Conservation (phyloP, 2,888 invertebrate genomes). For the Glyphotaelius pellucidus region DNA sequence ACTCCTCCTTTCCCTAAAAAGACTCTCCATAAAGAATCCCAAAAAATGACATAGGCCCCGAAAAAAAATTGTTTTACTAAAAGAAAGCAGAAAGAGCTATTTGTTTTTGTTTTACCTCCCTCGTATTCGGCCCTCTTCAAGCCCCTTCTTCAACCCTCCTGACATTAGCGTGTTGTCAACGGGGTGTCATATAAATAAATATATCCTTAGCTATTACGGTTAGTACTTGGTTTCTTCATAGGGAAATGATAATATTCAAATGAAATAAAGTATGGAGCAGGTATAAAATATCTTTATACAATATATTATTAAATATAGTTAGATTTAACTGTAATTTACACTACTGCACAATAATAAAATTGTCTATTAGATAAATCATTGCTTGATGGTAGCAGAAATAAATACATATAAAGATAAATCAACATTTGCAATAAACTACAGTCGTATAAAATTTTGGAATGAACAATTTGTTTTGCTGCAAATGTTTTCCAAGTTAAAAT, state of each 20-base stretch:
- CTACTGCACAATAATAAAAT: constrained; percentile 29
- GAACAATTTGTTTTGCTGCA: constrained; percentile 21
- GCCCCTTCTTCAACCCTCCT: neutral
- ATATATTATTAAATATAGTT: constrained; percentile 50
- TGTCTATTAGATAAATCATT: constrained; percentile 14
- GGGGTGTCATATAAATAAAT: no score
- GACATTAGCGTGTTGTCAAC: neutral
- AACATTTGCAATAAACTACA: constrained; percentile 36
- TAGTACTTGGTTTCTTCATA: neutral
- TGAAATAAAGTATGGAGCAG: constrained; percentile 11
- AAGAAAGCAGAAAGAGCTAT: no score
- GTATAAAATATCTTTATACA: constrained; percentile 48
- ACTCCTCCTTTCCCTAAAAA: no score
- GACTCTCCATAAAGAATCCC: no score
- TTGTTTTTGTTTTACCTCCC: no score
- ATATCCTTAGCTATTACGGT: neutral
- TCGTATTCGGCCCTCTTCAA: neutral
- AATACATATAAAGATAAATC: constrained; percentile 31
- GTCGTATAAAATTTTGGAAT: constrained; percentile 51
- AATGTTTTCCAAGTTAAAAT: constrained; percentile 30
- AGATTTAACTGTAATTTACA: constrained; percentile 29
- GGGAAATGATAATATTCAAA: neutral
- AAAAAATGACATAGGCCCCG: no score
- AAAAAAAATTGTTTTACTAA: no score
- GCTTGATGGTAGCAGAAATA: neutral